phyloP scores from a whole-genome alignment of 2,888 invertebrate genomes.

The Brachyptera risi region DNA sequence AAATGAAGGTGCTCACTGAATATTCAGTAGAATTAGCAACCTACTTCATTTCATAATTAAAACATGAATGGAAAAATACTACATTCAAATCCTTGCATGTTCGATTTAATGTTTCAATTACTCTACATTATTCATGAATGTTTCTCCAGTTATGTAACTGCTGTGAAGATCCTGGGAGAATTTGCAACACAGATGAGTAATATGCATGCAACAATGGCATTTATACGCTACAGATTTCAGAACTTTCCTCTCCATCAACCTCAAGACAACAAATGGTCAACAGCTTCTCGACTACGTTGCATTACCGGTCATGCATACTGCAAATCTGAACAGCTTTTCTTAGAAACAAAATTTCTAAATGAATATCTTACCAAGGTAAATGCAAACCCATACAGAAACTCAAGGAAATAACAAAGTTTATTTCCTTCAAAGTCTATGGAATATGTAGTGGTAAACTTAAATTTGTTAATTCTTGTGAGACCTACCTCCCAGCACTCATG shows the following conservation, averaged over 20 bases:
- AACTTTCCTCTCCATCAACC: not conserved
- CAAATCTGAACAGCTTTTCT: conserved; percentile 3
- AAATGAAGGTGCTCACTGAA: no score
- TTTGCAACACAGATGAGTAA: conserved; percentile 5
- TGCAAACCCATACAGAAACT: not conserved
- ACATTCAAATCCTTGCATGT: no score
- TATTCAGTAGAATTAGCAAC: no score
- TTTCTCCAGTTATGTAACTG: not conserved
- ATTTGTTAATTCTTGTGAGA: no score
- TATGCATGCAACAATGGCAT: conserved; percentile 12
- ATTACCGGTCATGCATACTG: not conserved
- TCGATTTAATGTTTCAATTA: not conserved
- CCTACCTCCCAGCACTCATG: no score
- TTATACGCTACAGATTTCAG: conserved; percentile 13
- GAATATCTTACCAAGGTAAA: not conserved
- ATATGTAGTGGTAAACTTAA: no score
- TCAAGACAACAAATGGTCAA: not conserved
- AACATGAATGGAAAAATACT: not conserved
- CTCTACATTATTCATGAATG: not conserved
- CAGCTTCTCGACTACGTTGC: not conserved
- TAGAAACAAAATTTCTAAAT: conserved; percentile 5
- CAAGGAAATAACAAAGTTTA: no score
- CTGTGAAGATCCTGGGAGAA: conserved; percentile 3
- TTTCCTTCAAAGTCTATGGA: no score
- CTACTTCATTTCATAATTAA: not conserved